phyloP scores from a whole-genome alignment of 1,140 invertebrate species.

The Ostrea edulis region DNA sequence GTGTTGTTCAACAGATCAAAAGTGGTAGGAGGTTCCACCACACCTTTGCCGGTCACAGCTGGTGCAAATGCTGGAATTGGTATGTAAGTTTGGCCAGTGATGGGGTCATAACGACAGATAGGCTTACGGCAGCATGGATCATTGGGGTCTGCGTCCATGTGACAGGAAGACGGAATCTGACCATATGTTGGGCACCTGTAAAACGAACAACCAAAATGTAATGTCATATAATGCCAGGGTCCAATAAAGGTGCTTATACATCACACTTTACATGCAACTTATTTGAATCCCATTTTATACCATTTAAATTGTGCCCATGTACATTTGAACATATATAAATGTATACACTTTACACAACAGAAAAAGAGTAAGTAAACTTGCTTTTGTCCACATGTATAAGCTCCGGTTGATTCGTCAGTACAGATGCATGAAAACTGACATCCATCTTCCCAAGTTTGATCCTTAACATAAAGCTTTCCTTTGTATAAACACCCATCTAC shows the following conservation, averaged over 20 bases:
- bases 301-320: no score
- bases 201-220: conserved; percentile 12
- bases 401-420: conserved; percentile 54
- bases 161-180: conserved; percentile 66
- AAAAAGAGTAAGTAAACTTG: conserved; percentile 41
- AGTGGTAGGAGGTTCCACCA: conserved; percentile 57
- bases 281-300: no score
- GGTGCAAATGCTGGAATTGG: conserved; percentile 63
- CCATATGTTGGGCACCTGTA: conserved; percentile 69
- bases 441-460: conserved; percentile 64
- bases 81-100: conserved; percentile 59
- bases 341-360: no score
- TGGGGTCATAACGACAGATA: conserved; percentile 62
- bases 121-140: conserved; percentile 71
- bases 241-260: no score
- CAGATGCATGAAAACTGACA: conserved; percentile 62
- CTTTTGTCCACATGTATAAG: conserved; percentile 62
- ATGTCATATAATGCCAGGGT: no score
- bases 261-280: no score
- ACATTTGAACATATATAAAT: no score
- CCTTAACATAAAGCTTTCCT: conserved; percentile 61
- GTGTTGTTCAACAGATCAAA: conserved; percentile 43
- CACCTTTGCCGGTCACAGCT: conserved; percentile 57
- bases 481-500: conserved; percentile 64
- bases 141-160: conserved; percentile 67